phyloP scores from a whole-genome alignment of 2,888 invertebrate species.

The Macrosoma leucophasiata region DNA sequence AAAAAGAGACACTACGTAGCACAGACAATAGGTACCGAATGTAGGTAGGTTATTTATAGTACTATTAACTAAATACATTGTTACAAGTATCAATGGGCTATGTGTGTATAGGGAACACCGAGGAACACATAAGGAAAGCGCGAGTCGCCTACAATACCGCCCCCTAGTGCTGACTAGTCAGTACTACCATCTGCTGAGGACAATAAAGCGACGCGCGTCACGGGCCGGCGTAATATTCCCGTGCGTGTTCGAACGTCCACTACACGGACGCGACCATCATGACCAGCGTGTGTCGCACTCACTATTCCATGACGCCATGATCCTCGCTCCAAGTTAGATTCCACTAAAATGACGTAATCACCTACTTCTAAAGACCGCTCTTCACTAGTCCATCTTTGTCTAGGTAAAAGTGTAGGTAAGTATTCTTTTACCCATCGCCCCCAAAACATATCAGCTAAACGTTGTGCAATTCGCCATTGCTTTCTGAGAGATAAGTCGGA shows the following conservation, averaged over 20 bases:
- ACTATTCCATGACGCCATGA: slow-evolving; percentile 22
- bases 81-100: no score
- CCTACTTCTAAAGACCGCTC: neutral
- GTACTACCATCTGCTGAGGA: neutral
- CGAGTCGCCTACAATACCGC: slow-evolving; percentile 2
- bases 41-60: no score
- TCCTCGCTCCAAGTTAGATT: slow-evolving; percentile 24
- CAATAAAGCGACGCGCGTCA: slow-evolving; percentile 1
- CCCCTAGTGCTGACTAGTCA: slow-evolving; percentile 2
- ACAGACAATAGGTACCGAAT: no score
- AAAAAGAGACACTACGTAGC: no score
- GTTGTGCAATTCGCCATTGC: slow-evolving; percentile 8
- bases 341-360: slow-evolving; percentile 16
- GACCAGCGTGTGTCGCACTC: no score
- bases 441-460: slow-evolving; percentile 20
- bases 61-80: no score
- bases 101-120: no score
- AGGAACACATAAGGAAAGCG: neutral
- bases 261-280: no score
- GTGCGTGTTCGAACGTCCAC: no score
- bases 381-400: slow-evolving; percentile 13
- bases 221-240: neutral
- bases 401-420: slow-evolving; percentile 19
- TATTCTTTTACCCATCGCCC: slow-evolving; percentile 25
- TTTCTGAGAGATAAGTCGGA: slow-evolving; percentile 1